Conservation (phyloP, 2,797 vertebrate genomes). For the Clarias laeviceps region DNA sequence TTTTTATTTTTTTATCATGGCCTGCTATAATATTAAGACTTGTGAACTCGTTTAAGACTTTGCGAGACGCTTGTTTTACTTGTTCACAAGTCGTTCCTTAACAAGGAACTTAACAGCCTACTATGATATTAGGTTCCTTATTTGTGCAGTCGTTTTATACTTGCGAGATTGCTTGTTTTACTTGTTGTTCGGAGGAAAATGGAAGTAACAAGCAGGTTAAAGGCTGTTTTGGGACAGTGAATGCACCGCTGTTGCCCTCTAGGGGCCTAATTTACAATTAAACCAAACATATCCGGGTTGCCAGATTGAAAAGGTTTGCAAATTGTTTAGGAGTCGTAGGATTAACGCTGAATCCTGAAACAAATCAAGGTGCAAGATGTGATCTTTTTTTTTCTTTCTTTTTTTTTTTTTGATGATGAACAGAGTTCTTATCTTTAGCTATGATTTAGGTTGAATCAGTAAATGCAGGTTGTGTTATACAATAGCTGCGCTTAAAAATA, state of each 20-base stretch:
- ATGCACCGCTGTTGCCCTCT: constrained; percentile 57
- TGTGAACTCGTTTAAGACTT: no score
- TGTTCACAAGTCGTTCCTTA: no score
- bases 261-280: constrained; percentile 46
- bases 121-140: no score
- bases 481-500: neutral
- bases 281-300: neutral
- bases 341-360: neutral
- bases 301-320: neutral
- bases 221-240: neutral
- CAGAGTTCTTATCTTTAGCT: neutral
- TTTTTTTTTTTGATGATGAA: neutral
- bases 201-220: neutral
- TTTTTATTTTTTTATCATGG: no score
- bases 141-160: neutral
- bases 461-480: neutral
- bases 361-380: neutral
- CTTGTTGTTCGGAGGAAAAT: neutral
- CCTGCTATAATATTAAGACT: neutral
- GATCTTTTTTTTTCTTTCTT: no score
- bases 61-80: no score
- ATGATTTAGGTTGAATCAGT: neutral
- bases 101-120: no score
- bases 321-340: neutral
- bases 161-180: neutral